Evolutionary conservation across 2,113 vertebrate genomes (phyloP), one percentile per base, ranked within the genome.

Genomic region (Scomber colias): DNA sequence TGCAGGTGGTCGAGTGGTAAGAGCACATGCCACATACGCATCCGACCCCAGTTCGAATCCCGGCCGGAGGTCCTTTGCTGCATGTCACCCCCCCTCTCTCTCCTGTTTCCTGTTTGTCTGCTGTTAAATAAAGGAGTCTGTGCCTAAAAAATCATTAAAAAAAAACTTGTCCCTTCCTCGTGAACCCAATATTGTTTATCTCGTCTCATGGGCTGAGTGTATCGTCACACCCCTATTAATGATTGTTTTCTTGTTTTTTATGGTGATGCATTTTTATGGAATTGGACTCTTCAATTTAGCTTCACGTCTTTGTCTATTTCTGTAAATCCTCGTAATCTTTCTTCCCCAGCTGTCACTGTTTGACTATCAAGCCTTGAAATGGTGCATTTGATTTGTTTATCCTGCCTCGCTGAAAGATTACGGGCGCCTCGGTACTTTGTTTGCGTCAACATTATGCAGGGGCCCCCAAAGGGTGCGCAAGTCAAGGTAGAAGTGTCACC

Each of bases 401-500:
- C 5, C 57, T 72, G 66, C 51, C 54, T 60, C 4, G 5, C 53
- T 60, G 53, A 48, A 30, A 57, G 45, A 79, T 77, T 65, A 69
- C 1, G 15, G 53, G 21, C 61, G 53, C 72, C 44, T 67, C 45
- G 56, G 54, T 54, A 27, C 50, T 67, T 57, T 77, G 63, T 75
- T 75, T 75, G n/a, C 64, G 72, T 66, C 2, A 9, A 51, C 56
- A 57, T 60, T 54, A 61, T 61, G 30, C n/a, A 5, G 49, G 49
- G 16, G n/a, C 15, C 67, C 51, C 55, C 14, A 49, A 61, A 31
- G 57, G 27, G 16, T 69, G 15, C 3, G 4, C 19, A 70, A 51
- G 55, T 73, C 72, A 82, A 81, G 73, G 74, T 75, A 59, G 62
- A 66, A 19, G 70, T 77, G 56, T 84, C 85, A 81, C 72, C 65